Percentiles rank a stretch among this genome's conserved stretches.
phyloP scores from a whole-genome alignment of 2,888 invertebrate species.

The Epistrophella euchroma region DNA sequence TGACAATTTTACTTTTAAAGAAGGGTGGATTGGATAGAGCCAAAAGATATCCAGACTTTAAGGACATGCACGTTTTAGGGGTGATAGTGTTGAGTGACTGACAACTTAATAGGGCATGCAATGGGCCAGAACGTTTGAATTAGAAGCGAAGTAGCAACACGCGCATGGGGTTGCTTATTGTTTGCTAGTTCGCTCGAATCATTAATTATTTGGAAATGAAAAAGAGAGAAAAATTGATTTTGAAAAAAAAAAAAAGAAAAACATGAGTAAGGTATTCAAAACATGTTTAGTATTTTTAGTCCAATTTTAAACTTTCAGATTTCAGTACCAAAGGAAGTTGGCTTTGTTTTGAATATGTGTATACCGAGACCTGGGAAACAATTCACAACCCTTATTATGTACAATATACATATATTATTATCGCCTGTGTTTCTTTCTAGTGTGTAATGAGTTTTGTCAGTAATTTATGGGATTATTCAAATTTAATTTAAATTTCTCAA shows the following conservation, averaged over 20 bases:
- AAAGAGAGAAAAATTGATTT: conserved; percentile 59
- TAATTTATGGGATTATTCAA: conserved; percentile 75
- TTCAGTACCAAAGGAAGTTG: neutral
- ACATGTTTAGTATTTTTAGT: conserved; percentile 17
- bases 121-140: conserved; percentile 71
- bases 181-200: conserved; percentile 62
- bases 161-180: conserved; percentile 67
- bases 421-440: conserved; percentile 52
- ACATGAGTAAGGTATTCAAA: conserved; percentile 32
- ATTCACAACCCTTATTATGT: neutral
- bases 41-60: conserved; percentile 32
- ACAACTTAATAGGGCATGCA: conserved; percentile 76
- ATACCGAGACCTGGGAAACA: neutral
- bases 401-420: conserved; percentile 10
- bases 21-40: conserved; percentile 26
- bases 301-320: conserved; percentile 26
- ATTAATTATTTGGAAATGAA: conserved; percentile 64
- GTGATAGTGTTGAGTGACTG: conserved; percentile 76
- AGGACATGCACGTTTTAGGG: conserved; percentile 62
- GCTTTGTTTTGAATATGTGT: conserved; percentile 49
- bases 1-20: conserved; percentile 7
- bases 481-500: conserved; percentile 70
- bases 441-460: conserved; percentile 65
- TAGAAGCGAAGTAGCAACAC: conserved; percentile 53
- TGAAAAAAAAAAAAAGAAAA: conserved; percentile 15